phyloP scores from a whole-genome alignment of 2,113 vertebrate genomes.

The Ptilonorhynchus violaceus region DNA sequence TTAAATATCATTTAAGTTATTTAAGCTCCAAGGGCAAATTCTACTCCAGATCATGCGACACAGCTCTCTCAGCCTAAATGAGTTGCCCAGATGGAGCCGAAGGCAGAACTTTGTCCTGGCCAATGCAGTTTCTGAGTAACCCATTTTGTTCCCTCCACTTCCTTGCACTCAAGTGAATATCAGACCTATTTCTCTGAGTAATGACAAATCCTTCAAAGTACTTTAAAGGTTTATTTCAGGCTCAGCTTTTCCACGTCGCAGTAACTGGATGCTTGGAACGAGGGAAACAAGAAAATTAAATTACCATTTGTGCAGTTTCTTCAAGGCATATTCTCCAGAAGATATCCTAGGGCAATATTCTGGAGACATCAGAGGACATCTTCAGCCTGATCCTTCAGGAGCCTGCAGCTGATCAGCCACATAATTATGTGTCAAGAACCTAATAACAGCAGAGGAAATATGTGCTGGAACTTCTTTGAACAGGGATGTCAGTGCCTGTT shows the following conservation, averaged over 20 bases:
- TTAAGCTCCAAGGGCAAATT: not conserved
- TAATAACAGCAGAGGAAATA: not conserved
- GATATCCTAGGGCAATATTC: not conserved
- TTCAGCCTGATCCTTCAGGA: not conserved
- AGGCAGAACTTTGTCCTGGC: not conserved
- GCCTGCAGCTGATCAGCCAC: not conserved
- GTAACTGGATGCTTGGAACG: not conserved
- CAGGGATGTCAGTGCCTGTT: fast-evolving
- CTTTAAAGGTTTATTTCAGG: not conserved
- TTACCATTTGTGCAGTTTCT: not conserved
- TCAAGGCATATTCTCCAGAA: not conserved
- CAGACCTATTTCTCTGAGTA: not conserved
- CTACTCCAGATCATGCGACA: not conserved
- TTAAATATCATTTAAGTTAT: not conserved
- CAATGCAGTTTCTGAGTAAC: not conserved
- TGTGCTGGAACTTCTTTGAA: not conserved
- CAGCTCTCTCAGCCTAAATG: not conserved
- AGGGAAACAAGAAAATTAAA: not conserved
- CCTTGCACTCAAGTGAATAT: not conserved
- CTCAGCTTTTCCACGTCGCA: not conserved
- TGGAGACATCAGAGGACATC: not conserved
- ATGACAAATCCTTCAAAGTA: not conserved
- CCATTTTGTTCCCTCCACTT: not conserved
- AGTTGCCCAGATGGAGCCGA: not conserved
- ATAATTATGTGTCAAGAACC: not conserved